phyloP scores from a whole-genome alignment of 1,140 invertebrate species.

The Tachypleus tridentatus region DNA sequence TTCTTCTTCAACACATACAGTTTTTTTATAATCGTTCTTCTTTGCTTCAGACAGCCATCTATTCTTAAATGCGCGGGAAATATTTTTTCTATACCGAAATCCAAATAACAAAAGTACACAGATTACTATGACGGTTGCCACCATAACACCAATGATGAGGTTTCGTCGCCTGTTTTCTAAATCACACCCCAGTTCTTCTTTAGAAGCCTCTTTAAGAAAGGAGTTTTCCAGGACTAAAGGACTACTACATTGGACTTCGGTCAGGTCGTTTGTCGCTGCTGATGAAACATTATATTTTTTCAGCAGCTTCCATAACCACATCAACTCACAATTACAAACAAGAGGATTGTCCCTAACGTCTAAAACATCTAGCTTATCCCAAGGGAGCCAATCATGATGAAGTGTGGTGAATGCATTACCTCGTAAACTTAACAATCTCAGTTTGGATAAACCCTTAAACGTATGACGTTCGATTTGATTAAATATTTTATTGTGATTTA shows the following conservation, averaged over 20 bases:
- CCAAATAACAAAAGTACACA: constrained; percentile 52
- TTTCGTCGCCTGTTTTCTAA: constrained; percentile 59
- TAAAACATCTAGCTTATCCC: constrained; percentile 25
- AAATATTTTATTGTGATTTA: constrained; percentile 36
- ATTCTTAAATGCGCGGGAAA: constrained; percentile 37
- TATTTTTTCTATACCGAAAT: constrained; percentile 58
- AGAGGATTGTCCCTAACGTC: constrained; percentile 65
- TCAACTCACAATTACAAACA: constrained; percentile 70
- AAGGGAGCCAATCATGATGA: constrained; percentile 12
- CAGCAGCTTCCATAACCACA: constrained; percentile 59
- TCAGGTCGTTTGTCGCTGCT: constrained; percentile 12
- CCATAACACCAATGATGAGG: constrained; percentile 57
- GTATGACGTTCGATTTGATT: constrained; percentile 46
- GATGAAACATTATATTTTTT: constrained; percentile 11
- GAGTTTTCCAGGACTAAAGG: constrained; percentile 55
- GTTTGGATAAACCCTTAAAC: constrained; percentile 51
- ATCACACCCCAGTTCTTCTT: constrained; percentile 33
- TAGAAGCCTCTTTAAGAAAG: constrained; percentile 36
- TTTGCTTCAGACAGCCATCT: constrained; percentile 54
- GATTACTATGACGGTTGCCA: constrained; percentile 52
- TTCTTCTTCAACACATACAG: constrained; percentile 66
- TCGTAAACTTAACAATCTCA: constrained; percentile 49
- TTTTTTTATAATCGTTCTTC: constrained; percentile 80
- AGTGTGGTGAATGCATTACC: constrained; percentile 23
- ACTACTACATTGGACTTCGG: constrained; percentile 51